Evolutionary conservation across 2,888 invertebrate genomes (phyloP).

Genomic region (Mimachlamys varia): DNA sequence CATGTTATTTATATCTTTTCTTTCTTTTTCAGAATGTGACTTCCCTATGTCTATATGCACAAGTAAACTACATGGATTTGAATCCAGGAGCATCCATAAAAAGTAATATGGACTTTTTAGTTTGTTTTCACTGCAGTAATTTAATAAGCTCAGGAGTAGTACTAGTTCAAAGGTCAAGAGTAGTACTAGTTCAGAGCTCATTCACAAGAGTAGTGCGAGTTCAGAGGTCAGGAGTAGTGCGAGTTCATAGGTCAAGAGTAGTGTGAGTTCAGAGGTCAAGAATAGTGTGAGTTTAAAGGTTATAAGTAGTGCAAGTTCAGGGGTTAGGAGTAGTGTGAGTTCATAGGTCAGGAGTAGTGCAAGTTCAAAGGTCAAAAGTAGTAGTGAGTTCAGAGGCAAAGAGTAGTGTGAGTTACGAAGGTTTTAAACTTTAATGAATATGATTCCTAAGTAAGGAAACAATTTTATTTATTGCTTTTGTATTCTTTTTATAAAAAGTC

Average conservation of each 20-base stretch:
- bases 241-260: background rate
- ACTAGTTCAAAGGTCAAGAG: background rate
- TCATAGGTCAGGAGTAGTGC: background rate
- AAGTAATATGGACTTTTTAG: background rate
- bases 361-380: background rate
- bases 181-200: background rate
- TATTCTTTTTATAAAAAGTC: no score
- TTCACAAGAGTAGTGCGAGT: background rate
- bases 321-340: background rate
- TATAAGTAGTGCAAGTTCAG: background rate
- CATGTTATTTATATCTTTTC: no score
- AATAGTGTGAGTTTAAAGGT: background rate
- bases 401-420: no score
- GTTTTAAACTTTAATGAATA: background rate
- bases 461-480: no score
- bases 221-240: background rate
- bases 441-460: no score
- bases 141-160: background rate
- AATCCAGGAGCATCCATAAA: background rate
- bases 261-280: background rate
- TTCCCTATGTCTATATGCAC: background rate
- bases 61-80: conserved; percentile 1
- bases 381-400: background rate
- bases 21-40: background rate
- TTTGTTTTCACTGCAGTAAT: background rate